Evolutionary conservation across 2,888 invertebrate genomes (phyloP).

Genomic region (Machimus atricapillus): DNA sequence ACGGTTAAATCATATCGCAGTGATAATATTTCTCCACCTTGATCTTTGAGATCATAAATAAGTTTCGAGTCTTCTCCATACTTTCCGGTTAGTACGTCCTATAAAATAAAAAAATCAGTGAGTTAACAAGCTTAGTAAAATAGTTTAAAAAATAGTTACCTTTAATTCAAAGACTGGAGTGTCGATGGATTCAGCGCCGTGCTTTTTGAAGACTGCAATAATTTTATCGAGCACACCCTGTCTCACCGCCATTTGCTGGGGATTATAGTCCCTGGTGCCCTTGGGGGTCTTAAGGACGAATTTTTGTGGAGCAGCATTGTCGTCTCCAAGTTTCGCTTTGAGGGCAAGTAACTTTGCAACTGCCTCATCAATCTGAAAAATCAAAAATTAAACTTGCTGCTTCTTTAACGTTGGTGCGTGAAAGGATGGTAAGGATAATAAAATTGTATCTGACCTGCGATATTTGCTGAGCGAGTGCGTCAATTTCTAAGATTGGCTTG

Average conservation of each 20-base stretch:
- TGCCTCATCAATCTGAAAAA: conserved; percentile 81
- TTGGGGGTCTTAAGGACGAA: conserved; percentile 90
- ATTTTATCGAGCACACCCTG: conserved; percentile 87
- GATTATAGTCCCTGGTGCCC: conserved; percentile 93
- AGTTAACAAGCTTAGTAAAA: not conserved
- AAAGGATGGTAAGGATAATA: conserved; percentile 13
- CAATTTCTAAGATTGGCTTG: conserved; percentile 54
- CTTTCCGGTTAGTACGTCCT: conserved; percentile 98
- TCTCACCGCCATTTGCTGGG: conserved; percentile 93
- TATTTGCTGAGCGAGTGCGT: conserved; percentile 56
- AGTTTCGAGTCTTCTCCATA: conserved; percentile 99
- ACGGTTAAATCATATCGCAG: conserved; percentile 98
- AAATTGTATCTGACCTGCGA: conserved; percentile 58
- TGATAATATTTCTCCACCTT: conserved; percentile 96
- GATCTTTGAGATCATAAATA: conserved; percentile 97
- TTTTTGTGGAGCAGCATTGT: conserved; percentile 72
- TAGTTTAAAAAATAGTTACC: conserved; percentile 64
- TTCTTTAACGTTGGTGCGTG: not conserved
- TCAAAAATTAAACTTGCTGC: not conserved
- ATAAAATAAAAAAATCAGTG: conserved; percentile 45
- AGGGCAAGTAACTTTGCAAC: conserved; percentile 81
- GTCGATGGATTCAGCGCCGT: conserved; percentile 98
- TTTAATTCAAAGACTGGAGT: conserved; percentile 98
- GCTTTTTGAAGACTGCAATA: conserved; percentile 87
- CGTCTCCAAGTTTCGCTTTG: conserved; percentile 75